Evolutionary conservation across 2,888 invertebrate genomes (phyloP).

Genomic region (Halocaridina rubra): DNA sequence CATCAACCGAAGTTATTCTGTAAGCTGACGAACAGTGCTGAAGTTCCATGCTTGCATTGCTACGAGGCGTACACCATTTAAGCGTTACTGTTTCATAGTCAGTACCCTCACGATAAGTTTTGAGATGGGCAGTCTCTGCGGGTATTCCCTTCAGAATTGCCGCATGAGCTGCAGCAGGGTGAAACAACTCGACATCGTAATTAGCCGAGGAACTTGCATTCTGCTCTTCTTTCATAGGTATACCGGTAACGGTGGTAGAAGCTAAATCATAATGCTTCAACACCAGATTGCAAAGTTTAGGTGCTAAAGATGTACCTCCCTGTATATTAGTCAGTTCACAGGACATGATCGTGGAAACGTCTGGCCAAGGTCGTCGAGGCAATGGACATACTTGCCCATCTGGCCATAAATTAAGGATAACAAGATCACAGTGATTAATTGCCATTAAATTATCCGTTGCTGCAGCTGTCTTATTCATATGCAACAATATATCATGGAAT

Average conservation of each 20-base stretch:
- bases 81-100: conserved; percentile 88
- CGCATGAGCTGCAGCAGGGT: conserved; percentile 86
- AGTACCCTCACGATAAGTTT: conserved; percentile 79
- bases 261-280: conserved; percentile 86
- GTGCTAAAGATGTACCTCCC: conserved; percentile 75
- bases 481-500: conserved; percentile 82
- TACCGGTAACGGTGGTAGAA: conserved; percentile 96
- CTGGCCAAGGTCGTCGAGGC: conserved; percentile 75
- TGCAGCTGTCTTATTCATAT: conserved; percentile 81
- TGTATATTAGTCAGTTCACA: conserved; percentile 71
- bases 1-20: conserved; percentile 94
- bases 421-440: conserved; percentile 89
- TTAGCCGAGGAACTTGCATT: conserved; percentile 97
- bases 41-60: conserved; percentile 81
- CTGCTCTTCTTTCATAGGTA: conserved; percentile 99
- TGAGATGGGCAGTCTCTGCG: conserved; percentile 71
- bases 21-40: conserved; percentile 87
- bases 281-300: conserved; percentile 74
- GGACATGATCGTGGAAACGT: conserved; percentile 68
- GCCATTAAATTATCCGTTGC: conserved; percentile 77
- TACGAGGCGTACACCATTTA: conserved; percentile 96
- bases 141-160: conserved; percentile 77
- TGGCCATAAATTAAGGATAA: conserved; percentile 89
- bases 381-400: conserved; percentile 83
- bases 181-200: conserved; percentile 98